Evolutionary conservation across 2,113 vertebrate species (phyloP), one percentile per base, ranked within the genome.

Genomic region (Sinocyclocheilus rhinocerous): DNA sequence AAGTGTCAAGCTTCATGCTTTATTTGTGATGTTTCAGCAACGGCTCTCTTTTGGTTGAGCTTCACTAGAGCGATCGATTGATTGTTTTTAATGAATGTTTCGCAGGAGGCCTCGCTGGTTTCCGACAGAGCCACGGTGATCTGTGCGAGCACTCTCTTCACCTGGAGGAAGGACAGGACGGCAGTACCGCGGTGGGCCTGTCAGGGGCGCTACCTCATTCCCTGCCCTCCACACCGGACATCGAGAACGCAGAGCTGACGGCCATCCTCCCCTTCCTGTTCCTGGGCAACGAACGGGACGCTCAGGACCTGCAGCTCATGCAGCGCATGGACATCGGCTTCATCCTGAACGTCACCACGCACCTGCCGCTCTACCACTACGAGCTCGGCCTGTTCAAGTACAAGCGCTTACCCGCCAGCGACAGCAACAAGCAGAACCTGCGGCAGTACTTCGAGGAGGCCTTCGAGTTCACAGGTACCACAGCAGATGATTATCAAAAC

Each of bases 371-470:
- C 16, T 99, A 95, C 93, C 98, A 99, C 93, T 98, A 99, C 0
- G 97, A 99, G 93, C 96, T 96, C 36, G 97, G 97, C 81, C 90
- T 97, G 83, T 96, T 99, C 93, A 95, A 92, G 93, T 99, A 99
- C 94, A 99, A 99, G 92, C 95, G 98, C 73, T 96, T 99, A 87
- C 98, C 98, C 0, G 98, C 98, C 91, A 98, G 97, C 0, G 98
- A 99, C 94, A 99, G 98, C 97, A 99, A 97, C 97, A 99, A 98
- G 92, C 98, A 99, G 95, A 99, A 99, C 95, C 96, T 99, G 93
- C 96, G 98, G 70, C 98, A 99, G 94, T 99, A 99, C 93, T 99
- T 99, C 9, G 98, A 99, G 92, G 98, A 99, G 95, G 98, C 98
- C 1, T 99, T 99, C 87, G 98, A 99, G 92, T 99, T 99, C 91